These are phyloP conservation scores for Pseudocheirus occidentalis DNA, from an alignment of 2,797 vertebrate genomes.

Conservation along the genomic window DNA sequence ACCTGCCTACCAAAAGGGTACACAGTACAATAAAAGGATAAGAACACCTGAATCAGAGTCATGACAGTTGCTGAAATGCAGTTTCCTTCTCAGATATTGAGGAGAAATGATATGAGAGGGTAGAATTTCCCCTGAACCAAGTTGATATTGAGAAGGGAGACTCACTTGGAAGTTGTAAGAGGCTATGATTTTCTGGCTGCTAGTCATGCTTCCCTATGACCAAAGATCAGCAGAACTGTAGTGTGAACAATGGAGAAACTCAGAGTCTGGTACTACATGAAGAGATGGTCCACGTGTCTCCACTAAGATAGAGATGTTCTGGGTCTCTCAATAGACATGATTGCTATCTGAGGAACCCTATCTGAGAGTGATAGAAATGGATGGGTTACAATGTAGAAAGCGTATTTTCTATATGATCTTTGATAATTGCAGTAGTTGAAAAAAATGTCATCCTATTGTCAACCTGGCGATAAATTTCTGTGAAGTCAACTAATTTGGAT, in stretches of 20 bases:
- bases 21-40: not conserved
- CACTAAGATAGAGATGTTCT: not conserved
- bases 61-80: not conserved
- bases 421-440: not conserved
- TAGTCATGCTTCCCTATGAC: not conserved
- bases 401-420: not conserved
- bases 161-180: not conserved
- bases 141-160: not conserved
- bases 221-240: not conserved
- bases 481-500: not conserved
- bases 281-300: not conserved
- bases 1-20: not conserved
- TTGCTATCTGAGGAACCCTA: not conserved
- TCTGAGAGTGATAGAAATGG: not conserved
- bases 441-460: not conserved
- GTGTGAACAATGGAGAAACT: not conserved
- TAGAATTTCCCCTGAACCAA: not conserved
- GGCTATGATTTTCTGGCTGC: not conserved
- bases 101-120: not conserved
- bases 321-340: not conserved
- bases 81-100: not conserved
- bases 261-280: not conserved
- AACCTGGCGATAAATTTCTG: not conserved
- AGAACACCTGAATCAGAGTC: not conserved
- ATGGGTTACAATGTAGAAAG: not conserved